These are phyloP conservation scores for Indri indri DNA, from an alignment of 2,113 vertebrate species.

Conservation along the genomic window DNA sequence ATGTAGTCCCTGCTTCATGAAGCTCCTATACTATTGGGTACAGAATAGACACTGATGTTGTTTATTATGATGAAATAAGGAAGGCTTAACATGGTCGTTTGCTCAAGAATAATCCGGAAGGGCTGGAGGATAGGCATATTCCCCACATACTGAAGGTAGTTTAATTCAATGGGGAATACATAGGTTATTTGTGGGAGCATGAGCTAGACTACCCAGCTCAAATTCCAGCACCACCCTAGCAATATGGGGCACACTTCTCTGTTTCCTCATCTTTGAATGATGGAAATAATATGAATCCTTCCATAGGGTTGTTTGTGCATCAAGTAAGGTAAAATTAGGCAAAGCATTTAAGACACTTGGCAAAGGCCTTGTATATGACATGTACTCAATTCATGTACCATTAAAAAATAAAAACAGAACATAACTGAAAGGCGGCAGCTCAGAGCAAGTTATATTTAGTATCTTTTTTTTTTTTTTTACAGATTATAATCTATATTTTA, in stretches of 20 bases:
- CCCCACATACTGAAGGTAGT: not conserved
- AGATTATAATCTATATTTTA: too few species aligned
- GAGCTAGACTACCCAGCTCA: not conserved
- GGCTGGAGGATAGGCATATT: fast-evolving
- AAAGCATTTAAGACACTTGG: not conserved
- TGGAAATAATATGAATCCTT: not conserved
- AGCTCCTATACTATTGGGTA: not conserved
- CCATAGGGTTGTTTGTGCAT: not conserved
- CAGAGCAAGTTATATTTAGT: not conserved
- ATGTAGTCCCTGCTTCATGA: not conserved
- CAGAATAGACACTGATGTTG: not conserved
- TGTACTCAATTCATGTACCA: not conserved
- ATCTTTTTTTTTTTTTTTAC: too few species aligned
- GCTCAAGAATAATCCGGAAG: not conserved
- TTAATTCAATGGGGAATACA: not conserved
- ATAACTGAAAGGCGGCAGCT: not conserved
- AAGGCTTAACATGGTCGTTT: not conserved
- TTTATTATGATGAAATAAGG: not conserved
- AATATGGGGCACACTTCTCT: not conserved
- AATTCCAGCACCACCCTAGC: not conserved
- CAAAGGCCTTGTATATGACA: not conserved
- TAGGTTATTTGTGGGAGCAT: not conserved
- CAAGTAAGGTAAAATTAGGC: not conserved
- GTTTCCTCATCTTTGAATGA: not conserved
- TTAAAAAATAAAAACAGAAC: not conserved